These are phyloP conservation scores for Eptatretus burgeri DNA, from an alignment of 2,113 vertebrate genomes.

Conservation along the genomic window DNA sequence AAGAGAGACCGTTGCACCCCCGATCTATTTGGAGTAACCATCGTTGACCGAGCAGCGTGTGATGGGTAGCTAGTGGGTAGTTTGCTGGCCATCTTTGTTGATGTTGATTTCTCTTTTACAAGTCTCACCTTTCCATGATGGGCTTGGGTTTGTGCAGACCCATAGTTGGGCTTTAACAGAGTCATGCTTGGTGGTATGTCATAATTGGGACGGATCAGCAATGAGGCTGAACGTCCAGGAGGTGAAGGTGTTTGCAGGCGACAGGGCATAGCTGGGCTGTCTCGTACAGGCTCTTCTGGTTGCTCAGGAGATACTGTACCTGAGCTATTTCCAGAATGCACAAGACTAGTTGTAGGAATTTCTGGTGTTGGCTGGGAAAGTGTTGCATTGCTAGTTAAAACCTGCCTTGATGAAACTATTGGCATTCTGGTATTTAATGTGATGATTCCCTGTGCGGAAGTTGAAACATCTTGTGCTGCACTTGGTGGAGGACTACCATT, in stretches of 20 bases:
- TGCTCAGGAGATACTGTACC: neutral
- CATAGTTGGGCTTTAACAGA: slow-evolving; percentile 3
- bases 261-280: slow-evolving; percentile 13
- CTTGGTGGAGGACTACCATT: slow-evolving; percentile 14
- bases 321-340: too few species aligned
- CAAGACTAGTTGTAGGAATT: too few species aligned
- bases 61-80: neutral
- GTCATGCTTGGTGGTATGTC: slow-evolving; percentile 11
- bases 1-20: too few species aligned
- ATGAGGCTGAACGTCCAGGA: slow-evolving; percentile 37
- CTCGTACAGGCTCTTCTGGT: slow-evolving; percentile 1
- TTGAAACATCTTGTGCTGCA: too few species aligned
- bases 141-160: neutral
- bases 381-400: too few species aligned
- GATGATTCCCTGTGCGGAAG: too few species aligned
- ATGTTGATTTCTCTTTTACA: too few species aligned
- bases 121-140: too few species aligned
- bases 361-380: too few species aligned
- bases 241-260: slow-evolving; percentile 17
- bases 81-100: neutral
- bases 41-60: neutral
- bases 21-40: too few species aligned
- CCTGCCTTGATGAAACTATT: too few species aligned
- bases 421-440: too few species aligned
- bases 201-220: slow-evolving; percentile 33